Base-by-base conservation (phyloP, 2,888 invertebrate genomes). In the Phalera bucephala region DNA sequence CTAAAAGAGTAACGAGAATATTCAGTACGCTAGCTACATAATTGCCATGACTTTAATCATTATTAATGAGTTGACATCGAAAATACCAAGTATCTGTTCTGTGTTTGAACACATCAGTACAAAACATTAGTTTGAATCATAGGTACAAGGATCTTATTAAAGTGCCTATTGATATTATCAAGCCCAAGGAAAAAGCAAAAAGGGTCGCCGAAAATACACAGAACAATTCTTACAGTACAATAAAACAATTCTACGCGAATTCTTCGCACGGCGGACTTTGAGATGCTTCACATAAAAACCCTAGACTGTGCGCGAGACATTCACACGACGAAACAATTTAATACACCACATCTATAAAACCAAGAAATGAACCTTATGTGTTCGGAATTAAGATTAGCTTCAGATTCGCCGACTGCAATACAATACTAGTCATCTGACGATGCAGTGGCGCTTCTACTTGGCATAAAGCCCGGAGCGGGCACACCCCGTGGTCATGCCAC, bases 381-480 rank as follows among this genome's bases (percentile, higher is more conserved):
- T 33, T 33, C 35, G 52, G 34, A 15, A 56, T 64, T 70, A 71
- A 60, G 56, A 50, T 60, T 50, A 32, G 34, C 36, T 43, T 37
- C 46, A 25, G 36, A 32, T 58, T 55, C 49, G 45, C 36, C 35
- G 44, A 43, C 42, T 48, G 69, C 54, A 60, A 40, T 48, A 56
- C 52, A 62, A 59, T 62, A 40, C 56, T 58, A 58, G 76, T 56
- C 63, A 66, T 64, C 65, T 69, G 68, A 71, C 72, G 71, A 55
- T 81, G 83, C 81, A 81, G 79, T 80, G 86, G 87, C 86, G 86
- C 86, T 83, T 73, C 67, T 73, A 69, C 65, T 85, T 87, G 87
- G 87, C 87, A 78, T 63, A 52, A 49, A 74, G 86, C 87, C 87
- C 80, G 73, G 48, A 67, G 67, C 66, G 59, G 68, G 72, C 73